Base-by-base conservation (phyloP, 2,797 vertebrate genomes). In the Bradypodion pumilum region DNA sequence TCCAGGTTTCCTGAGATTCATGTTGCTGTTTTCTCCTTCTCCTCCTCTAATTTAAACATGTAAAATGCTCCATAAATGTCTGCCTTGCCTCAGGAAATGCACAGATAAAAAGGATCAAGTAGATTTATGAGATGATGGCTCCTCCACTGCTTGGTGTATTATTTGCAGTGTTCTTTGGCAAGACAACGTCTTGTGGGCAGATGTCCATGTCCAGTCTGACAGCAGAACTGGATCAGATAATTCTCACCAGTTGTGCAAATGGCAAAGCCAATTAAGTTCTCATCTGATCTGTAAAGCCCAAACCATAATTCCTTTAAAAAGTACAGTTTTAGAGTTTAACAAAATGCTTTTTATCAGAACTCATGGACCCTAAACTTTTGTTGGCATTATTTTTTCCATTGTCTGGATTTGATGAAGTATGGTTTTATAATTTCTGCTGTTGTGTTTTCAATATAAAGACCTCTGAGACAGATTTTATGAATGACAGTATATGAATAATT, bases 201-300 rank as follows among this genome's bases (percentile, higher is more conserved):
- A 40, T 82, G 42, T 46, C 62, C 56, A 16, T 37, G 60, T 60
- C 37, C 15, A 44, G 19, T 15, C 23, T 35, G n/a, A 40, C 56
- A 40, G 42, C 56, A 37, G 35, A 78, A 72, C 19, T 44, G 59
- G 42, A 32, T 42, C 44, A 70, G 78, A 78, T 78, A 73, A 73
- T 78, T 72, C 19, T 78, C 78, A 84, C 56, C 68, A 63, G 5
- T 72, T 29, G 40, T 46, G 70, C 32, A 74, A 49, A 82, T 82
- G 35, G n/a, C 40, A 78, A 62, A 35, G 25, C 40, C 65, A 77
- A 27, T 68, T 78, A 78, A 4, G 5, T 62, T 27, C 15, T 62
- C n/a, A 46, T 78, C n/a, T 70, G 23, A 62, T 60, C 19, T 70
- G 32, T 46, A 77, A 77, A 69, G 59, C 52, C n/a, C n/a, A 63